Evolutionary conservation across 2,113 vertebrate genomes (phyloP).

Genomic region (Formicarius rufipectus): DNA sequence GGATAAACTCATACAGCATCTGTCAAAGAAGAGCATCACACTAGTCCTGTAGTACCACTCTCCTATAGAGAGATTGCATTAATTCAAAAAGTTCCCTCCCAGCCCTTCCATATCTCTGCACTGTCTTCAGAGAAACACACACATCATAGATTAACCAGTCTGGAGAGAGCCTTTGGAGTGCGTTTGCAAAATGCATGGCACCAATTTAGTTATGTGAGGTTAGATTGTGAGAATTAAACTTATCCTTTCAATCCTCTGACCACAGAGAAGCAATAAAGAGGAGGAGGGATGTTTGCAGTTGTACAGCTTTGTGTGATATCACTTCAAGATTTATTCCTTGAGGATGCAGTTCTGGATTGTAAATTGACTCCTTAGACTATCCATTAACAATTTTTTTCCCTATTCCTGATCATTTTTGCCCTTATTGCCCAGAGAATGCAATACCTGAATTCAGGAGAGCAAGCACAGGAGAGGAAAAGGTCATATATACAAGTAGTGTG

Average conservation of each 20-base stretch:
- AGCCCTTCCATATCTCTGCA: background rate
- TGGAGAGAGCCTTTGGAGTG: background rate
- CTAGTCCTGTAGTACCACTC: background rate
- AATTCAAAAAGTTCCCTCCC: background rate
- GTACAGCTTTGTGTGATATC: background rate
- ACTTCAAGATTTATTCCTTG: background rate
- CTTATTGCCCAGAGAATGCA: background rate
- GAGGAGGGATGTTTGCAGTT: background rate
- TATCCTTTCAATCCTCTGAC: background rate
- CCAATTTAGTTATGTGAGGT: background rate
- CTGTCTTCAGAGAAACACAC: background rate
- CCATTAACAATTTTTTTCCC: background rate
- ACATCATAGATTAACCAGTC: background rate
- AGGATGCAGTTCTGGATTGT: background rate
- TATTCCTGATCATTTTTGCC: background rate
- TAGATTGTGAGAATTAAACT: background rate
- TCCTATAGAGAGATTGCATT: background rate
- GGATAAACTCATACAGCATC: background rate
- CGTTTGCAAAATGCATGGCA: background rate
- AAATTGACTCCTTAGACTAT: background rate
- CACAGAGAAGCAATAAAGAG: background rate
- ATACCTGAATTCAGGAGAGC: background rate
- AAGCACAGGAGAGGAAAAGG: background rate
- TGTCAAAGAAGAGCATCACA: background rate
- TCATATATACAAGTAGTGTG: background rate